These are phyloP conservation scores for Thymelicus acteon DNA, from an alignment of 2,888 invertebrate species.

Conservation along the genomic window DNA sequence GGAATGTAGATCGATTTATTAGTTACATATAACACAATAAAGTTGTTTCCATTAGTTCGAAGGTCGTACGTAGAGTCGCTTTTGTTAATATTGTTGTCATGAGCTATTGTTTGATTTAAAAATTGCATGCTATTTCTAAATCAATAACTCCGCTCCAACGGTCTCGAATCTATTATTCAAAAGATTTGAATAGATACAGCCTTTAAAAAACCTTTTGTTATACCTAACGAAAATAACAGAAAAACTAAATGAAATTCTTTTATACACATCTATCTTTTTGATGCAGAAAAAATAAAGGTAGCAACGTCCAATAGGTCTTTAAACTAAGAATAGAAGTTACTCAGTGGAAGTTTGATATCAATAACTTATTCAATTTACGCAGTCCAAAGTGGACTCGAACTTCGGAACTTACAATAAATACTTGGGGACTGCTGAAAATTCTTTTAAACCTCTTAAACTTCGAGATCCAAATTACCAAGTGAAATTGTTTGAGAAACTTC, in stretches of 20 bases:
- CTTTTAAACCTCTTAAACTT: slow-evolving; percentile 37
- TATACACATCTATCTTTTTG: slow-evolving; percentile 7
- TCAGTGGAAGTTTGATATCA: slow-evolving; percentile 12
- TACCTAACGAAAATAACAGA: neutral
- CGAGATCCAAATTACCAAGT: slow-evolving; percentile 36
- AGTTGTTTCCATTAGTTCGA: too few relatives aligned
- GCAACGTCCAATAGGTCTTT: neutral
- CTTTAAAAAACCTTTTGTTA: neutral
- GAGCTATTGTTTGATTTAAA: neutral
- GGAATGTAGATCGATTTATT: too few relatives aligned
- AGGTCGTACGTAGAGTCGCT: too few relatives aligned
- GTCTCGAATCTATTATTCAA: neutral
- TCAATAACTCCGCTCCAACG: neutral
- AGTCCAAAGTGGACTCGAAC: slow-evolving; percentile 19
- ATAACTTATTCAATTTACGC: slow-evolving; percentile 33
- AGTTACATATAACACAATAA: too few relatives aligned
- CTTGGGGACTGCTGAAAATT: slow-evolving; percentile 28
- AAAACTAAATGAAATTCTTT: neutral
- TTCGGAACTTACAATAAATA: slow-evolving; percentile 33
- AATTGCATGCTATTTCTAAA: neutral
- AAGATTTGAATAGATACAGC: neutral
- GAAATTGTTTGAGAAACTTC: slow-evolving; percentile 36
- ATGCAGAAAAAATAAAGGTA: slow-evolving; percentile 6
- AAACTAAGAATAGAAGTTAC: slow-evolving; percentile 8
- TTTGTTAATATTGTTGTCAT: too few relatives aligned